Evolutionary conservation across 2,797 vertebrate genomes (phyloP), one percentile per base, ranked within the genome.

Genomic region (Prionace glauca): DNA sequence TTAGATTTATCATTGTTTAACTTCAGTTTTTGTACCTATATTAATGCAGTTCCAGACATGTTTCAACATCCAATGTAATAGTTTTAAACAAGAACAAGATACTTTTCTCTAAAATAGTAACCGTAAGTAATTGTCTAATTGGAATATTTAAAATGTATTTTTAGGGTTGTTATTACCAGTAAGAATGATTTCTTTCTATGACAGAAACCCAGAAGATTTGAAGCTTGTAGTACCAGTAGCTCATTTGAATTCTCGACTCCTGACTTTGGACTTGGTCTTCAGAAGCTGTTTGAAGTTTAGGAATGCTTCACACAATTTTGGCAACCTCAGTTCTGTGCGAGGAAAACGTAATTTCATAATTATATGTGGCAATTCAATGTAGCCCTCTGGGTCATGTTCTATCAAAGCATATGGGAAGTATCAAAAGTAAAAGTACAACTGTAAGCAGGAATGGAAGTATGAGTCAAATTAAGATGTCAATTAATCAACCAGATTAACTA

Each of bases 401-500:
- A 32, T 50, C 69, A 94, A 94, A 94, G 10, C 45, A 56, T 32
- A 32, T 32, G 71, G 71, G 71, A 77, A 95, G 60, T 95, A 60
- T 95, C 69, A 95, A n/a, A 95, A 95, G 41, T 77, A 32, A 50
- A 74, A 45, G 26, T 56, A 95, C 93, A 74, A 74, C 56, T 95
- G 29, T 32, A 74, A 56, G 93, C 93, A 95, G 71, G 93, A 74
- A 71, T 56, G 69, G 71, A 74, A 74, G 12, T 50, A n/a, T 62
- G 41, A 74, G 41, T 74, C 29, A 77, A 32, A 95, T 95, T 95
- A 36, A 36, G 18, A 41, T 92, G 62, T 67, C 69, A 72, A 94
- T 94, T 94, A 74, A 74, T 94, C 69, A 8, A 77, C 71, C 90
- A 95, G 29, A 95, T 74, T 50, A 74, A 45, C 29, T 26, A n/a